phyloP scores from a whole-genome alignment of 2,797 vertebrate genomes.

The Pipistrellus nathusii region DNA sequence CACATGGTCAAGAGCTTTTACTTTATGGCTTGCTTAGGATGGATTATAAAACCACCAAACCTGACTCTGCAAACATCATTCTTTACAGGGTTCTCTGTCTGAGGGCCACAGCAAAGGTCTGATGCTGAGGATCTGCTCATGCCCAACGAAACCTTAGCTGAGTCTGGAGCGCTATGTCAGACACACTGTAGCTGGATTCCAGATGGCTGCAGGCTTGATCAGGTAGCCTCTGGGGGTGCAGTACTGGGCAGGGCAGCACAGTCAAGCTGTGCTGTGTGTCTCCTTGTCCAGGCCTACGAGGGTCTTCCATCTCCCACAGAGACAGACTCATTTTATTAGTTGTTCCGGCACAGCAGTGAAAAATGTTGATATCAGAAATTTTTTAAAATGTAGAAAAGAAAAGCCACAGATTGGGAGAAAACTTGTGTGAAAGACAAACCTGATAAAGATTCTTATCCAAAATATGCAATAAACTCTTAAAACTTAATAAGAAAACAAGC shows the following conservation, averaged over 20 bases:
- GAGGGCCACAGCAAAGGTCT: background rate
- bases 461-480: conserved; percentile 52
- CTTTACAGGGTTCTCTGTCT: background rate
- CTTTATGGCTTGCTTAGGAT: background rate
- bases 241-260: background rate
- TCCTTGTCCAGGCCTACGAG: background rate
- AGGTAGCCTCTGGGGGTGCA: background rate
- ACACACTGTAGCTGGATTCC: background rate
- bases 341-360: background rate
- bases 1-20: background rate
- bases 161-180: background rate
- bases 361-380: background rate
- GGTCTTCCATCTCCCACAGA: background rate
- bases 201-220: background rate
- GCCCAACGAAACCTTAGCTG: background rate
- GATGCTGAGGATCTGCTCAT: background rate
- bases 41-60: background rate
- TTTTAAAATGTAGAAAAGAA: background rate
- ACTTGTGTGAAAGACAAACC: background rate
- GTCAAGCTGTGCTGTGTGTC: background rate
- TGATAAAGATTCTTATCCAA: background rate
- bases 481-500: background rate
- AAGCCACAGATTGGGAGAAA: conserved; percentile 9
- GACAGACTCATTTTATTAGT: background rate
- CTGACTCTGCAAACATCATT: background rate